Evolutionary conservation across 2,113 vertebrate species (phyloP).

Genomic region (Saimiri boliviensis): DNA sequence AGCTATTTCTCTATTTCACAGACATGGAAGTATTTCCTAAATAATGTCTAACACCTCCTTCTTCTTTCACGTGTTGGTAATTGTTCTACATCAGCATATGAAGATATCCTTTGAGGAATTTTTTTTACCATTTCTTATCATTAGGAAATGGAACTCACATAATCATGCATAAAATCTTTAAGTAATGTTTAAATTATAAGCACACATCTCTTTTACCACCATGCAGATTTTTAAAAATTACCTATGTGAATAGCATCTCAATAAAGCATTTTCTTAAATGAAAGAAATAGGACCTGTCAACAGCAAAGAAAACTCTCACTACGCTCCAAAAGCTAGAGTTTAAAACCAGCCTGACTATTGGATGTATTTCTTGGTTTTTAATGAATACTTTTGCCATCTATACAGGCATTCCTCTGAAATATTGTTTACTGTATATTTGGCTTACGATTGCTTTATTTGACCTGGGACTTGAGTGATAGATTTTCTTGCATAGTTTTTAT

Average conservation of each 20-base stretch:
- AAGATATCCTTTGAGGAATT: background rate
- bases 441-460: too few species aligned
- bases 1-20: background rate
- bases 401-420: too few species aligned
- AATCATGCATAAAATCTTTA: background rate
- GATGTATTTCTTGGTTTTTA: too few species aligned
- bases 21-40: background rate
- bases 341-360: too few species aligned
- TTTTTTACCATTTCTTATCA: background rate
- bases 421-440: too few species aligned
- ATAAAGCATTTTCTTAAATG: background rate
- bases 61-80: background rate
- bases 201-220: background rate
- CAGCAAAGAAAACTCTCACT: background rate
- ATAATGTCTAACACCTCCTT: background rate
- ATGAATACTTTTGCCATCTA: too few species aligned
- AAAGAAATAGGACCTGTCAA: background rate
- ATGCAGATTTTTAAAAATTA: background rate
- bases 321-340: background rate
- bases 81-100: background rate
- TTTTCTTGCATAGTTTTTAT: too few species aligned
- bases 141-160: background rate
- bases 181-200: background rate
- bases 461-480: too few species aligned
- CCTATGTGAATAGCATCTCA: background rate